Conservation (phyloP, 2,888 invertebrate species). For the Acronicta aceris region DNA sequence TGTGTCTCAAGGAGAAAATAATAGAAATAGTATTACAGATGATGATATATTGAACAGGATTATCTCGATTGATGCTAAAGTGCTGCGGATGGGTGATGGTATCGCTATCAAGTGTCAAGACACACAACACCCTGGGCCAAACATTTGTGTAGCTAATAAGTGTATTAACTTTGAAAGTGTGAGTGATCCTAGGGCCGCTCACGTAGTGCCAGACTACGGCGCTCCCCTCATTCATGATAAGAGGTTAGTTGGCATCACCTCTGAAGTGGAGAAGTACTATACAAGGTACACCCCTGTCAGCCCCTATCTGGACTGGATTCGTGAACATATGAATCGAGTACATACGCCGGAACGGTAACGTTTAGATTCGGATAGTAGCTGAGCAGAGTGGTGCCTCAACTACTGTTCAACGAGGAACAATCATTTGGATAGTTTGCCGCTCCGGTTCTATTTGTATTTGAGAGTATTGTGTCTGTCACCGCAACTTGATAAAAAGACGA, state of each 20-base stretch:
- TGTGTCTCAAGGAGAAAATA: too few relatives aligned
- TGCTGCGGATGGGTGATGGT: background rate
- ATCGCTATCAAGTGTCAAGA: background rate
- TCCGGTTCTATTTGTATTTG: too few relatives aligned
- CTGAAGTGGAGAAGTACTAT: background rate
- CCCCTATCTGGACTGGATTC: constrained; percentile 16
- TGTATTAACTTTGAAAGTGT: constrained; percentile 1
- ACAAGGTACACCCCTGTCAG: constrained; percentile 18
- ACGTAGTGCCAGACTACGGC: constrained; percentile 9
- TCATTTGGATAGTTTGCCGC: too few relatives aligned
- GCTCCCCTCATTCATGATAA: constrained; percentile 20
- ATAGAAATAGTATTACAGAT: too few relatives aligned
- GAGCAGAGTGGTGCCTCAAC: too few relatives aligned
- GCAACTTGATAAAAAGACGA: too few relatives aligned
- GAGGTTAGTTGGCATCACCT: constrained; percentile 14
- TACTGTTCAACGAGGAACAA: background rate
- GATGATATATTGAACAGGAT: too few relatives aligned
- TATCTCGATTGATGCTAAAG: background rate
- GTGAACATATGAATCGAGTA: background rate
- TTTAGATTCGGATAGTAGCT: too few relatives aligned
- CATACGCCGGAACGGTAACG: too few relatives aligned
- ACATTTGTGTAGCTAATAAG: constrained; percentile 6
- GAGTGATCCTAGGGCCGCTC: background rate
- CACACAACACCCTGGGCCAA: background rate
- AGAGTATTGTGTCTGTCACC: too few relatives aligned